Evolutionary conservation across 2,888 invertebrate species (phyloP), one percentile per base, ranked within the genome.

Genomic region (Limnephilus lunatus): DNA sequence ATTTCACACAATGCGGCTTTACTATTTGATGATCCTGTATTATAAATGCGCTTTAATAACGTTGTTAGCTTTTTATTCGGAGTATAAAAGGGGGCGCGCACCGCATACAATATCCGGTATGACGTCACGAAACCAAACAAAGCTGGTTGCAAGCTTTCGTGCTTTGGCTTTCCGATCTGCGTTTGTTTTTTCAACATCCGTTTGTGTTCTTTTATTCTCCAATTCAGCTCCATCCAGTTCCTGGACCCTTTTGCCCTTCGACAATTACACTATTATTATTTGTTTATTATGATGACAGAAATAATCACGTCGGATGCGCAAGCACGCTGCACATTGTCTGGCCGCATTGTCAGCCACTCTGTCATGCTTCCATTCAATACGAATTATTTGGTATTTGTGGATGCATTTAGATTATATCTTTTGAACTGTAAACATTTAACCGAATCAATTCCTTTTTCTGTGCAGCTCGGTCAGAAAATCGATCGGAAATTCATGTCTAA

Each of bases 151-250:
- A 85, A 80, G 88, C 91, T 90, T 88, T 68, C 68, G n/a, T 5
- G 68, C 68, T 25, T 68, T 68, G 68, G 68, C 68, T 68, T 68
- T 91, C 92, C 39, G 87, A 90, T 89, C 87, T 30, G 31, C 35
- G 90, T 92, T 92, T 92, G 90, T 92, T 92, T 91, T 92, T 91
- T 91, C 92, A 91, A 92, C 92, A 92, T 92, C 92, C 92, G 92
- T 91, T 92, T 92, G 83, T 91, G 88, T 91, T 92, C 92, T 92
- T 92, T 92, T 92, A 92, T 92, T 90, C 92, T 90, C 90, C 90
- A 81, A 92, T 92, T 88, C 88, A 88, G 68, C 87, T 89, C 88
- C 53, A 90, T 82, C 82, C 91, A 53, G 91, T 44, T 35, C 81
- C 80, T n/a, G 39, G 89, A 53, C 39, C 83, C 91, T 80, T 39